Base-by-base conservation (phyloP, 2,888 invertebrate species). In the Drosophila anomalata region DNA sequence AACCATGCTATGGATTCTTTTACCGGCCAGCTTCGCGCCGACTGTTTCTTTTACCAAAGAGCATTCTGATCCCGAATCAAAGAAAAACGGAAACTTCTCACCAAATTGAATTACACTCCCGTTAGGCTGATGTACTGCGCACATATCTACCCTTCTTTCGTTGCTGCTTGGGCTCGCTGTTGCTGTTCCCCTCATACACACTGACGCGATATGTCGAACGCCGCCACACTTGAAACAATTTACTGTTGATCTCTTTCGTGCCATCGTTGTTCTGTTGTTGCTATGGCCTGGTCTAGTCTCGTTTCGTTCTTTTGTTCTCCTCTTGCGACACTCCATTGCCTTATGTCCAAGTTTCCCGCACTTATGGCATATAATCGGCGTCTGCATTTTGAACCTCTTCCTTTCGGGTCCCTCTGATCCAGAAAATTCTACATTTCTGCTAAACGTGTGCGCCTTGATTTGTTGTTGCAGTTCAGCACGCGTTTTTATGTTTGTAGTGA, bases 321-420 rank as follows among this genome's bases (percentile, higher is more conserved):
- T 20, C 33, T 50, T 50, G 50, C 33, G 20, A 14, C 33, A 50
- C 7, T 50, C 20, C 20, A 50, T n/a, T 31, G 20, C 33, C 12
- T 50, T 50, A 2, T 50, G 50, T 26, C 52, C 24, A 4, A 41
- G 41, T 4, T 26, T 53, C 12, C 7, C 41, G 41, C 41, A 53
- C 8, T 9, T 17, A 12, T 41, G 41, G 12, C 14, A 14, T 14
- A 14, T 14, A 14, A 14, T 14, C 14, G 14, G 14, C 14, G 14
- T 14, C 14, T 14, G 14, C 14, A 14, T 14, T 14, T 14, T 14
- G 14, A 14, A 14, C 14, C 14, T 14, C 14, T 14, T 14, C 14
- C 14, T 14, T 14, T 14, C 14, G 14, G 14, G 14, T 14, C 14
- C 14, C 14, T 14, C 14, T 14, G 14, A 14, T 14, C 14, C 14